phyloP scores from a whole-genome alignment of 2,888 invertebrate species.

The Lissocephala sabroskyi region DNA sequence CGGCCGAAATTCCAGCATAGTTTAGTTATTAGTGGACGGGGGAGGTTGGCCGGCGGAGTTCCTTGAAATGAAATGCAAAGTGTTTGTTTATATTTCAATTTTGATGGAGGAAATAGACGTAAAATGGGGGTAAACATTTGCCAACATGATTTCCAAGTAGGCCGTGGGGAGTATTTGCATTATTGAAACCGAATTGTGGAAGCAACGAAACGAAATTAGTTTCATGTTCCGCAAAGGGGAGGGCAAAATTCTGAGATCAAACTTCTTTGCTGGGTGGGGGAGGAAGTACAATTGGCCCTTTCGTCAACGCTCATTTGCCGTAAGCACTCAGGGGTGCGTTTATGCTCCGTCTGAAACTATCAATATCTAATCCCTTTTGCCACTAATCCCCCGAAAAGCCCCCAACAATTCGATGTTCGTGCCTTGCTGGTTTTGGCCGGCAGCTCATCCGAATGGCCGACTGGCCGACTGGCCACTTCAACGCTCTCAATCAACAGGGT shows the following conservation, averaged over 20 bases:
- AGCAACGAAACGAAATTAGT: too few species aligned
- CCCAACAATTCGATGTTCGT: neutral
- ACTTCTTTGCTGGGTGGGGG: too few species aligned
- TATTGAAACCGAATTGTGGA: too few species aligned
- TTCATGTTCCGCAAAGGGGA: too few species aligned
- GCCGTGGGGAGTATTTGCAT: too few species aligned
- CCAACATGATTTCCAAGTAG: too few species aligned
- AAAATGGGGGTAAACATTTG: too few species aligned
- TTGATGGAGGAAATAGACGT: too few species aligned
- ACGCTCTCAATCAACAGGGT: constrained; percentile 33
- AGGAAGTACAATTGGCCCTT: constrained; percentile 16
- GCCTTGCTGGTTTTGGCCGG: constrained; percentile 2
- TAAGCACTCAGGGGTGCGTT: constrained; percentile 21
- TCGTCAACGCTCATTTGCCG: constrained; percentile 24
- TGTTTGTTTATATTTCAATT: too few species aligned
- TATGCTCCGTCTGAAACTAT: constrained; percentile 20
- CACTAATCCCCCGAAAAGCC: constrained; percentile 26
- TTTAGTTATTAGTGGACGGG: neutral
- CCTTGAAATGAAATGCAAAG: neutral
- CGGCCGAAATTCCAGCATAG: neutral
- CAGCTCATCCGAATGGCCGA: constrained; percentile 25
- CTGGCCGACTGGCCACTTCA: constrained; percentile 13
- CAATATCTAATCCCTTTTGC: constrained; percentile 25
- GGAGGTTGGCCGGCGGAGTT: neutral
- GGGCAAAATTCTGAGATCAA: too few species aligned